Evolutionary conservation across 1,140 invertebrate species (phyloP).

Genomic region (Stegodyphus mimosarum): DNA sequence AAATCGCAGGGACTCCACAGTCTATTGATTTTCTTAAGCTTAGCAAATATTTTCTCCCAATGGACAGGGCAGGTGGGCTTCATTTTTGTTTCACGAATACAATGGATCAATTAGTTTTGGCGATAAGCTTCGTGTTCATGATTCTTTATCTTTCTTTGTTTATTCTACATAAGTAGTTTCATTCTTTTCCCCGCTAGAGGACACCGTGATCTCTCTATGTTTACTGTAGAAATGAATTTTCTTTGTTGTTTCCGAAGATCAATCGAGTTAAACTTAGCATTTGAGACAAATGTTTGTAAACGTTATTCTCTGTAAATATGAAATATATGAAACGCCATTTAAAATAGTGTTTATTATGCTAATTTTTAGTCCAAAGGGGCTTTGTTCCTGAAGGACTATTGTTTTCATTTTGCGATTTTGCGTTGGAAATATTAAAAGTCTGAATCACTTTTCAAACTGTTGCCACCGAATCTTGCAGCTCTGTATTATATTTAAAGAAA

Average conservation of each 20-base stretch:
- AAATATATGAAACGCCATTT: no score
- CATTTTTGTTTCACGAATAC: constrained; percentile 27
- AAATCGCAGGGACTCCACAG: constrained; percentile 3
- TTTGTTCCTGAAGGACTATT: no score
- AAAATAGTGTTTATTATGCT: no score
- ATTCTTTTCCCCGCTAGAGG: not conserved
- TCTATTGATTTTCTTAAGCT: constrained; percentile 17
- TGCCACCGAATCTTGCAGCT: no score
- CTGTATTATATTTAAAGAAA: no score
- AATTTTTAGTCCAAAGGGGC: no score
- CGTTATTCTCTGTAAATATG: not conserved
- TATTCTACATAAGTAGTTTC: not conserved
- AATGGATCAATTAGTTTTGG: constrained; percentile 23
- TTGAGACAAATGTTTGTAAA: not conserved
- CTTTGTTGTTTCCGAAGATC: no score
- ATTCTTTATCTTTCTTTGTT: constrained; percentile 26
- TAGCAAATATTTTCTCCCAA: constrained; percentile 27
- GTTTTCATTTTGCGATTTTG: no score
- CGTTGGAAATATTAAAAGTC: no score
- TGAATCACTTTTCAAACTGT: no score
- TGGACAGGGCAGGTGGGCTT: constrained; percentile 14
- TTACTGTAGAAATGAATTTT: not conserved
- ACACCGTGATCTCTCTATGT: constrained; percentile 2
- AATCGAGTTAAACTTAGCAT: not conserved
- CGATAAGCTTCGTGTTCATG: constrained; percentile 15